Evolutionary conservation across 1,140 invertebrate species (phyloP).

Genomic region (Brachionus manjavacas): DNA sequence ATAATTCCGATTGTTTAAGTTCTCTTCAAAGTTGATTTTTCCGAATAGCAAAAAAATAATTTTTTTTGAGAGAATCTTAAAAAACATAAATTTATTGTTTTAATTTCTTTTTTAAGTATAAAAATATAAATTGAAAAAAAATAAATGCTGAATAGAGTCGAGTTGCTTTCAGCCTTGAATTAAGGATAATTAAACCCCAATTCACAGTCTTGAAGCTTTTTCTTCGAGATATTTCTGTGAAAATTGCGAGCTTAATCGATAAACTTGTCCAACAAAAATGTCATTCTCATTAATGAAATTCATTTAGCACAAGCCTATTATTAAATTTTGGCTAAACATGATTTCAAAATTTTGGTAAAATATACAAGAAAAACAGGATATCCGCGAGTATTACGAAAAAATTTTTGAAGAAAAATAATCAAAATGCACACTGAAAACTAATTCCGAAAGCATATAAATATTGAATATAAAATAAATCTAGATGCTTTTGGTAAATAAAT

Average conservation of each 20-base stretch:
- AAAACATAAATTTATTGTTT: neutral
- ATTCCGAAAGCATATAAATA: neutral
- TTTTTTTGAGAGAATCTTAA: neutral
- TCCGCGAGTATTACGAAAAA: neutral
- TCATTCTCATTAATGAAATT: neutral
- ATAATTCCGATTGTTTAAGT: slow-evolving; percentile 2
- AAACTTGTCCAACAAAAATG: neutral
- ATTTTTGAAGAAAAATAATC: neutral
- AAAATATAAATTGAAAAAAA: neutral
- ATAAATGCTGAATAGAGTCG: neutral
- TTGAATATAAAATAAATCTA: neutral
- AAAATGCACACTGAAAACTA: neutral
- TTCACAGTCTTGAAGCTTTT: neutral
- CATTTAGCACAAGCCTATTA: neutral
- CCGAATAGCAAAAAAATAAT: neutral
- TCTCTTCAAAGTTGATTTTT: neutral
- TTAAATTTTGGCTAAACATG: neutral
- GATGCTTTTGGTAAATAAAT: neutral
- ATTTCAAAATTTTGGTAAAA: neutral
- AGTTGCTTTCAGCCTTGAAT: neutral
- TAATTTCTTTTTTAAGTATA: neutral
- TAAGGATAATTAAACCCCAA: neutral
- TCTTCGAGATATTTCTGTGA: neutral
- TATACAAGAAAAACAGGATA: neutral
- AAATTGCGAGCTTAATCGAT: neutral